A percentile compares a stretch with the other conserved stretches of the same genome.
Evolutionary conservation across 2,113 vertebrate genomes (phyloP).

Genomic region (Oxyruncus cristatus): DNA sequence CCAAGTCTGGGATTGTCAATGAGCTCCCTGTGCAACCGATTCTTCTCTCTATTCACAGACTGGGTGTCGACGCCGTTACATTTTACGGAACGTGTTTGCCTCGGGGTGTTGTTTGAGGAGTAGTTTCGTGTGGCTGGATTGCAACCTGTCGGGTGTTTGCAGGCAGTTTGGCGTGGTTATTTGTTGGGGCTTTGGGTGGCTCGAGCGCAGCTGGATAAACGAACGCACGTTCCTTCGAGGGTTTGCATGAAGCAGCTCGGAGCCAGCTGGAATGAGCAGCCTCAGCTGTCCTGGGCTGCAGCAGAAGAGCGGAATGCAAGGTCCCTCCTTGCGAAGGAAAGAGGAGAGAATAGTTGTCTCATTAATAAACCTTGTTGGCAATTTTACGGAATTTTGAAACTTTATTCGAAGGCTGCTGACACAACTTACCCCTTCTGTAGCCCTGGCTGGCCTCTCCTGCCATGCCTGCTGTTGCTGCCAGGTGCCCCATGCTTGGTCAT

Average conservation of each 20-base stretch:
- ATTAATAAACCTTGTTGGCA: background rate
- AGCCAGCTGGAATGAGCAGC: background rate
- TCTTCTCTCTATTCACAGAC: background rate
- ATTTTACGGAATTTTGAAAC: background rate
- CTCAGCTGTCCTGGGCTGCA: background rate
- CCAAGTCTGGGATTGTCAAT: background rate
- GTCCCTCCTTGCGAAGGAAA: background rate
- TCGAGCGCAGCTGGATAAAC: background rate
- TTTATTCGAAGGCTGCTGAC: background rate
- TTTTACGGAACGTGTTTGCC: background rate
- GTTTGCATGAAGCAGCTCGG: background rate
- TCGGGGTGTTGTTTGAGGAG: background rate
- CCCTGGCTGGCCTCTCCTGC: background rate
- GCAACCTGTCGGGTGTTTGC: background rate
- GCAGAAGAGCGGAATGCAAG: background rate
- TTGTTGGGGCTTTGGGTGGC: background rate
- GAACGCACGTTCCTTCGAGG: background rate
- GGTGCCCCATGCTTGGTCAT: fast-evolving
- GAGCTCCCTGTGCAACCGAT: background rate
- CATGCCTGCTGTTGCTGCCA: background rate
- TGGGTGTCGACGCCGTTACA: fast-evolving
- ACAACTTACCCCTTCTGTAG: background rate
- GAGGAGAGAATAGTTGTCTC: background rate
- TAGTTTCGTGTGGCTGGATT: background rate
- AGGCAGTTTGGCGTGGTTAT: background rate